Evolutionary conservation across 2,888 invertebrate species (phyloP), one percentile per base, ranked within the genome.

Genomic region (Xylota segnis): DNA sequence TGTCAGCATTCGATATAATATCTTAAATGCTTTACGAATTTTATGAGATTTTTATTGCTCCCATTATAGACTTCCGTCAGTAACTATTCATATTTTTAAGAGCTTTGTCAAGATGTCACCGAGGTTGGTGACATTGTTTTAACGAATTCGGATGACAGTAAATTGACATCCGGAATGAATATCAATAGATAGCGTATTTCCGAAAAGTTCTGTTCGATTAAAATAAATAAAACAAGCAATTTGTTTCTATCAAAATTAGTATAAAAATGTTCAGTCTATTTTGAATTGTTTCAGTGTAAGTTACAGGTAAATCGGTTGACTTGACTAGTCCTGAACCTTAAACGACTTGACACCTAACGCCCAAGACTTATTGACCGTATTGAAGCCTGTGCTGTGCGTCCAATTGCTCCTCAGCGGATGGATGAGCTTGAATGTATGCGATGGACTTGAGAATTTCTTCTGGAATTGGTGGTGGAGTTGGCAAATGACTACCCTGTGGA

Each of bases 381-480:
- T 68, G 68, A 50, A 77, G 54, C 5, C 86, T 66, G n/a, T 45
- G 40, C 68, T 78, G 72, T 70, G 68, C 78, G 12, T 91, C 90
- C 12, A 88, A 88, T 77, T 89, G 54, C 66, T 92, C 91, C 71
- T 92, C 91, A 2, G 88, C 86, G 5, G 89, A 88, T 58, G 92
- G 91, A 77, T 91, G 90, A n/a, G 89, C 89, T 56, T 89, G 88
- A 86, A 90, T 91, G 82, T 90, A 91, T 83, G 90, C 90, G 88
- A 91, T 82, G 1, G 90, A 86, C 40, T 77, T 89, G 12, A 90
- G 88, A 47, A 91, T 91, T 18, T 88, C 87, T 2, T 4, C 88
- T 68, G 91, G 91, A 74, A 90, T 90, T 89, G 92, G 91, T 88
- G 91, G 91, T 72, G 91, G 90, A 6, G 90, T 90, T 29, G 91